Conservation (phyloP, 1,140 invertebrate species). For the Psilanteris sp. region DNA sequence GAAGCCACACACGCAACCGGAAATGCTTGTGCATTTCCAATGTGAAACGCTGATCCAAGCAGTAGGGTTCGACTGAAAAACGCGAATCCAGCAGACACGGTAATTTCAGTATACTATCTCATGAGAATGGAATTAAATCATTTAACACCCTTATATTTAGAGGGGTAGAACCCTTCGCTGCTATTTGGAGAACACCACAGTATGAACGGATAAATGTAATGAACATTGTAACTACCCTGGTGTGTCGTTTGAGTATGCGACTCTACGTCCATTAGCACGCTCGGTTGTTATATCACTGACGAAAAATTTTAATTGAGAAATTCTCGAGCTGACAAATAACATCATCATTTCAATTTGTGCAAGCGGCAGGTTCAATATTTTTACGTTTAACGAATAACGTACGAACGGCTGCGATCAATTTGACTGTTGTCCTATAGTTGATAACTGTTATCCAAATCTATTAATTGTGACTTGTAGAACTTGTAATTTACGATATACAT, state of each 20-base stretch:
- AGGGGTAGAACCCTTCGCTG: constrained; percentile 71
- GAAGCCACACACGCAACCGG: constrained; percentile 59
- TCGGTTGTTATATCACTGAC: constrained; percentile 54
- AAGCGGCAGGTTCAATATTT: background rate
- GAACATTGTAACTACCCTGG: constrained; percentile 73
- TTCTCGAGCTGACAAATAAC: constrained; percentile 30
- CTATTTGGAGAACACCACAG: constrained; percentile 73
- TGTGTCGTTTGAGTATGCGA: constrained; percentile 67
- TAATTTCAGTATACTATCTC: constrained; percentile 72
- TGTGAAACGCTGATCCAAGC: constrained; percentile 62
- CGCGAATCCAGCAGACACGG: constrained; percentile 71
- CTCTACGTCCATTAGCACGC: constrained; percentile 68
- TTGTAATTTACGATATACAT: no score
- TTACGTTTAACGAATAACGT: no score
- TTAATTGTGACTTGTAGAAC: no score
- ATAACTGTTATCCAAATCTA: no score
- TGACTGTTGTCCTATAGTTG: no score
- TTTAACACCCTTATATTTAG: constrained; percentile 78
- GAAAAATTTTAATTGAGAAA: constrained; percentile 63
- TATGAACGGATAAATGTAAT: constrained; percentile 75
- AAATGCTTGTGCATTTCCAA: constrained; percentile 55
- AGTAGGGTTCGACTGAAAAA: constrained; percentile 53
- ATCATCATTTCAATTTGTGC: constrained; percentile 26
- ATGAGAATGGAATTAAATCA: constrained; percentile 78
- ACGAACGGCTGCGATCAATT: no score